Conservation (phyloP, 2,888 invertebrate genomes). For the Hyposoter dolosus region DNA sequence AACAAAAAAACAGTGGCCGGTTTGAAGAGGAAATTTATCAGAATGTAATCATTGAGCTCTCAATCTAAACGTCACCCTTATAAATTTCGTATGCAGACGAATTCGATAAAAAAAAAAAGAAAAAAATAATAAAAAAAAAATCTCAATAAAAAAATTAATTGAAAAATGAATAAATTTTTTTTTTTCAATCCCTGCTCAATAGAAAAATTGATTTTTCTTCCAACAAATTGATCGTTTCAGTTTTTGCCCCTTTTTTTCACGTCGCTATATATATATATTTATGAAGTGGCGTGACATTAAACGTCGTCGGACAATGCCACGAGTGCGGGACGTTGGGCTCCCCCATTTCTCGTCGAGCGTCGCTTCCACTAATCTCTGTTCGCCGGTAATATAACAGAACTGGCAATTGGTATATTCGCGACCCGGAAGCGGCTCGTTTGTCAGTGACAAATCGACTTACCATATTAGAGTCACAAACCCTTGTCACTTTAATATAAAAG, state of each 20-base stretch:
- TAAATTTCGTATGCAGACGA: slow-evolving; percentile 21
- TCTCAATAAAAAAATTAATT: background rate
- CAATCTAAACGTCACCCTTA: slow-evolving; percentile 55
- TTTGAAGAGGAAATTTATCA: background rate
- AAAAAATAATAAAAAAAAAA: background rate
- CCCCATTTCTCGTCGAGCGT: slow-evolving; percentile 29
- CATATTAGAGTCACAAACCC: slow-evolving; percentile 68
- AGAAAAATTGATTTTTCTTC: background rate
- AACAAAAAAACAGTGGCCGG: background rate
- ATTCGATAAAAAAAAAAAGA: slow-evolving; percentile 13
- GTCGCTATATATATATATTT: background rate
- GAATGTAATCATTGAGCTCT: slow-evolving; percentile 60
- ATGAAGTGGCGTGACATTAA: slow-evolving; percentile 32
- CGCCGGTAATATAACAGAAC: slow-evolving; percentile 51
- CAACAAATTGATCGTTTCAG: background rate
- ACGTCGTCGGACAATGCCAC: slow-evolving; percentile 30
- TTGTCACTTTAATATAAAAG: slow-evolving; percentile 66
- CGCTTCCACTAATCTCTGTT: slow-evolving; percentile 33
- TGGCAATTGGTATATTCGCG: slow-evolving; percentile 64
- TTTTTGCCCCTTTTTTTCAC: background rate
- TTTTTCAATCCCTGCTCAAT: background rate
- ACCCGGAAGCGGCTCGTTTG: slow-evolving; percentile 69
- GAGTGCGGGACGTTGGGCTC: slow-evolving; percentile 67
- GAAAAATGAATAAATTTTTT: background rate
- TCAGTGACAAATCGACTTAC: slow-evolving; percentile 69